phyloP scores from a whole-genome alignment of 2,888 invertebrate species.

The Clostera curtula region DNA sequence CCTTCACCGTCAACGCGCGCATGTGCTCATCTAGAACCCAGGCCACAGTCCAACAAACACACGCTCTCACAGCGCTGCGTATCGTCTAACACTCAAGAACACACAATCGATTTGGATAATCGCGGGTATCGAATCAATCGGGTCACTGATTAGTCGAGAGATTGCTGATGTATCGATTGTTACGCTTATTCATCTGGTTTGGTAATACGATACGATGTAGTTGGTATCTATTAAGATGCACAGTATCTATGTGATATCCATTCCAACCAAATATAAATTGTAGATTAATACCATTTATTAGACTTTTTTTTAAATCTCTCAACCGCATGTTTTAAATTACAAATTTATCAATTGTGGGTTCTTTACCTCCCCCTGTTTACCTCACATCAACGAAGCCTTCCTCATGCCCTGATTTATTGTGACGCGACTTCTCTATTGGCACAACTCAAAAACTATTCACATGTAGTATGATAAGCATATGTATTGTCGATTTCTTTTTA shows the following conservation, averaged over 20 bases:
- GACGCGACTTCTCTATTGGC: conserved; percentile 37
- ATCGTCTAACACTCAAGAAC: conserved; percentile 32
- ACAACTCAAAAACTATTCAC: conserved; percentile 75
- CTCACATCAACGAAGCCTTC: conserved; percentile 56
- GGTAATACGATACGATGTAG: no score
- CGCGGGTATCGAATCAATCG: neutral
- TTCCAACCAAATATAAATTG: no score
- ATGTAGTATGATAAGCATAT: conserved; percentile 41
- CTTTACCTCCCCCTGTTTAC: conserved; percentile 71
- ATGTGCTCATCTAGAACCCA: conserved; percentile 73
- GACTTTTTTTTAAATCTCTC: no score
- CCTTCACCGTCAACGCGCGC: conserved; percentile 72
- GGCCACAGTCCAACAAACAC: conserved; percentile 54
- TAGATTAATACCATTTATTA: no score
- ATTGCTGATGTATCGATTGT: no score
- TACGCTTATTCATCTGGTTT: no score
- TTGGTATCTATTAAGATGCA: no score
- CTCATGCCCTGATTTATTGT: conserved; percentile 65
- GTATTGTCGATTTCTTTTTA: conserved; percentile 44
- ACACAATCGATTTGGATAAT: conserved; percentile 35
- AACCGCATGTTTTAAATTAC: no score
- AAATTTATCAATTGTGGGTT: conserved; percentile 34
- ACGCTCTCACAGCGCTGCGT: conserved; percentile 26
- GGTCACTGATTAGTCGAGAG: no score
- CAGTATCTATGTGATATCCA: no score